Conservation (phyloP, 2,888 invertebrate species). For the Syrista parreyssii region DNA sequence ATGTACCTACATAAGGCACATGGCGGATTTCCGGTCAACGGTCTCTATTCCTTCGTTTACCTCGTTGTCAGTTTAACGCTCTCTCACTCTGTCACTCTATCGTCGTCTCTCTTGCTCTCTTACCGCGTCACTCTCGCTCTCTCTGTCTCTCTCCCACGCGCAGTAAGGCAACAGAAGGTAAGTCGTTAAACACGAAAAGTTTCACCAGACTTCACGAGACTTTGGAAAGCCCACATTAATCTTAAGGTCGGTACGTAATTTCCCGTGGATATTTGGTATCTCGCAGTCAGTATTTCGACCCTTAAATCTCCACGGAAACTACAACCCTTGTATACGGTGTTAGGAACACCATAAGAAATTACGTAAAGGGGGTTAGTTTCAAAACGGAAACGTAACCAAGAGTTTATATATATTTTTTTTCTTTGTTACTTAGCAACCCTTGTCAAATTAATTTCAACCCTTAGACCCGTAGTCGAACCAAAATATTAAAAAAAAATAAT, state of each 20-base stretch:
- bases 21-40: background rate
- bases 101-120: conserved; percentile 1
- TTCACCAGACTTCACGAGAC: background rate
- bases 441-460: background rate
- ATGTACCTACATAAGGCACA: background rate
- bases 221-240: background rate
- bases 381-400: background rate
- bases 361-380: background rate
- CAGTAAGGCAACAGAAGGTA: conserved; percentile 7
- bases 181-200: background rate
- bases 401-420: background rate
- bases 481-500: background rate
- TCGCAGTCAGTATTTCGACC: background rate
- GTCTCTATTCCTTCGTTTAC: background rate
- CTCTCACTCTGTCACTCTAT: background rate
- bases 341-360: background rate
- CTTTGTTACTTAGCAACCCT: background rate
- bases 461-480: background rate
- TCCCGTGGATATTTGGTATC: background rate
- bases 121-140: conserved; percentile 5
- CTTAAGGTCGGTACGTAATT: background rate
- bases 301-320: background rate
- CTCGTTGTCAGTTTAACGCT: background rate
- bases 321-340: background rate
- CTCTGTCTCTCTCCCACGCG: conserved; percentile 3